Base-by-base conservation (phyloP, 2,797 vertebrate species). In the Centroberyx gerrardi region DNA sequence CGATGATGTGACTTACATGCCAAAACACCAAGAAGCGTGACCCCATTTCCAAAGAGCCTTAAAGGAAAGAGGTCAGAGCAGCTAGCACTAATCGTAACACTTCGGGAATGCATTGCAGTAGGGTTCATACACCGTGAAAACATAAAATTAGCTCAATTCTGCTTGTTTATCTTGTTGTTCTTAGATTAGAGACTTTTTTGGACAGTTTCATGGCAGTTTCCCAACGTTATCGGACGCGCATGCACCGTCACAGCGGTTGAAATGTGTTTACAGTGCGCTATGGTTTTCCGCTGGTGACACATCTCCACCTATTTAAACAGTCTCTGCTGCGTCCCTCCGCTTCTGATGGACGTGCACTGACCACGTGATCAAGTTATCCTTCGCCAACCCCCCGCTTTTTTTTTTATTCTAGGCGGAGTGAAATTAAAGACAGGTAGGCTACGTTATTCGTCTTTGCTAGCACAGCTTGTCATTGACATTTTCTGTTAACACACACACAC, bases 291-390 rank as follows among this genome's bases (percentile, higher is more conserved):
- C n/a, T 42, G 7, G 72, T 75, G 80, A 71, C 3, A 42, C 66
- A 77, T 90, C 89, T 76, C 5, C 0, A 0, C 0, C 1, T 42
- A 0, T 2, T n/a, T 31, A 70, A 12, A 85, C 0, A 3, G 62
- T 74, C 87, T 88, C 62, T 78, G 79, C 0, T 54, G 0, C 8
- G 8, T n/a, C 8, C 1, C 73, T 70, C 17, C n/a, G 13, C 52
- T 55, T 1, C 81, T 58, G 91, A 86, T 90, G 89, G 90, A 14
- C 68, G 6, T 55, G 0, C 4, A 6, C 10, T 22, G 15, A 58
- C 36, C 82, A 88, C 10, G 38, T 93, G 91, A 82, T 60, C 27
- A 27, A 0, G 14, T 59, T 55, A 27, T 8, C 46, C 29, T 48
- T 46, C 38, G 27, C 18, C 28, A 49, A 7, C 49, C 38, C 51